Evolutionary conservation across 2,797 vertebrate genomes (phyloP), one percentile per base, ranked within the genome.

Genomic region (Acipenser transmontanus): DNA sequence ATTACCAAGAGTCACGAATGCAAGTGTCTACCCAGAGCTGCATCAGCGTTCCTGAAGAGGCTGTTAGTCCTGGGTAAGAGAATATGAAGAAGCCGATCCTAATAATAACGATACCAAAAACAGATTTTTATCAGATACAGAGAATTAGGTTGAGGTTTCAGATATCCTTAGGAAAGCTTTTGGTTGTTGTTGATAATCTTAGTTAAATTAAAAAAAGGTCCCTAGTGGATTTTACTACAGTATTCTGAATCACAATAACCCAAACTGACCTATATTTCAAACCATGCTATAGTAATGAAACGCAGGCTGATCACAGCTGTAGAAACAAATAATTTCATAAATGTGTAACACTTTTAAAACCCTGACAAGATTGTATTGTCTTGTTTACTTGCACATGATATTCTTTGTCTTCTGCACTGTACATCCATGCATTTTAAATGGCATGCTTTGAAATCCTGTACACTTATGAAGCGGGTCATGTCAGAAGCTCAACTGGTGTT

Each of bases 41-140:
- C 67, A 82, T 98, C 80, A 94, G 91, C 3, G 91, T 99, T 66
- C 95, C 97, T 64, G 93, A 97, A 76, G 96, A 98, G 80, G 91
- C 94, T 63, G 79, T 99, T 72, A 91, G 69, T 65, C 94, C 97
- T 63, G 96, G 97, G 97, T 99, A 84, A 76, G 87, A 68, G 57
- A 59, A n/a, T 48, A 12, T 7, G 63, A 6, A 48, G 50, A 14
- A 62, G 56, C n/a, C 49, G 48, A 47, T 7, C 34, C 34, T 34
- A 34, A 34, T 34, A 34, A 34, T 34, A 34, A 34, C 34, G 2
- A 34, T 34, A 4, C 3, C 0, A 50, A 13, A 54, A 12, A 20
- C 48, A 49, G 10, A 59, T 66, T 66, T 60, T 47, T 66, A 7
- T 4, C 10, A 60, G 48, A 8, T 10, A 13, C 13, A 47, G 8